Evolutionary conservation across 2,888 invertebrate species (phyloP).

Genomic region (Polydrusus cervinus): DNA sequence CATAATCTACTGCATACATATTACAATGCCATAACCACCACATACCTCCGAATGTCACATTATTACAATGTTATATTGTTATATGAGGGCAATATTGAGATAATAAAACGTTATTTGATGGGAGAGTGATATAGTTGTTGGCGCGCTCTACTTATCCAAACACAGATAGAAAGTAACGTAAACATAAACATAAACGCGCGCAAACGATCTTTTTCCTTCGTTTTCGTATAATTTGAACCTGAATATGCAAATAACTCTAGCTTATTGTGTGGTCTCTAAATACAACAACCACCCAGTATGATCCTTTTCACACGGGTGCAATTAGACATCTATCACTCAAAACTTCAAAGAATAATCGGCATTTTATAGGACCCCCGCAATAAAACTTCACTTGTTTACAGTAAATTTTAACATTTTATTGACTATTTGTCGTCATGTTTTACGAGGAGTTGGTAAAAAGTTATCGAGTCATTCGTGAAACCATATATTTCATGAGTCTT

Average conservation of each 20-base stretch:
- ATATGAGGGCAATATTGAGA: too few species aligned
- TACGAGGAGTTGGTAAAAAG: background rate
- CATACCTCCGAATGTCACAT: too few species aligned
- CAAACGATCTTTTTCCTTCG: too few species aligned
- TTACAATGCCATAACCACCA: too few species aligned
- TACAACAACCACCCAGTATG: slow-evolving; percentile 23
- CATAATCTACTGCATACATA: too few species aligned
- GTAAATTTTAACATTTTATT: slow-evolving; percentile 19
- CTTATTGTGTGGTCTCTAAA: slow-evolving; percentile 22
- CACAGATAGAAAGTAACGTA: too few species aligned
- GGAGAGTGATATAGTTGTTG: too few species aligned
- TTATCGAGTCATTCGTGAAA: background rate
- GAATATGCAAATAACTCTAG: slow-evolving; percentile 8
- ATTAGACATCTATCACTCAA: slow-evolving; percentile 19
- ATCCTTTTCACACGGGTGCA: slow-evolving; percentile 17
- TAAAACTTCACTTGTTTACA: slow-evolving; percentile 23
- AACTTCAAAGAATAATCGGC: slow-evolving; percentile 26
- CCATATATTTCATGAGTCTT: background rate
- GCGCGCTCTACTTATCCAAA: too few species aligned
- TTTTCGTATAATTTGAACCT: background rate
- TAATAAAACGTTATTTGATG: too few species aligned
- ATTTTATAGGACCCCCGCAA: slow-evolving; percentile 4
- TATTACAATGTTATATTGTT: too few species aligned
- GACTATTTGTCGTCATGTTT: background rate
- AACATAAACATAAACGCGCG: too few species aligned